Conservation (phyloP, 2,888 invertebrate genomes). For the Maniola hyperantus region DNA sequence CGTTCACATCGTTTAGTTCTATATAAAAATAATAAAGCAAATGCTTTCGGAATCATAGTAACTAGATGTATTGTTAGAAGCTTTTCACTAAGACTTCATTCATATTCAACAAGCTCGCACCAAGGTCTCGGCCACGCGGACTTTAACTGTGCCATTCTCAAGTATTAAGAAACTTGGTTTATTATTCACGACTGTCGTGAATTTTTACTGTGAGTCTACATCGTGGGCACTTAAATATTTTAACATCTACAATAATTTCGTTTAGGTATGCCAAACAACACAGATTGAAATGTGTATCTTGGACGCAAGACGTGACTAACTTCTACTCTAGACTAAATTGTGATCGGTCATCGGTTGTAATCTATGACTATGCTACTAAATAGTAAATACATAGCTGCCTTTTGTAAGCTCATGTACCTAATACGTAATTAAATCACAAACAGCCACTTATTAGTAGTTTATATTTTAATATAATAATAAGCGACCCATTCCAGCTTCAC, state of each 20-base stretch:
- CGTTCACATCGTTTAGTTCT: no score
- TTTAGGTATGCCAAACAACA: background rate
- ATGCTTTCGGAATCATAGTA: background rate
- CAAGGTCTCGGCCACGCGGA: slow-evolving; percentile 14
- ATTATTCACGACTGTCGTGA: slow-evolving; percentile 11
- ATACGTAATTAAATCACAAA: no score
- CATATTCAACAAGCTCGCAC: slow-evolving; percentile 19
- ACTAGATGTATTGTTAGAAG: slow-evolving; percentile 2
- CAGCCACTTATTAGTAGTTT: no score
- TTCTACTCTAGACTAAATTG: background rate
- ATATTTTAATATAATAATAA: no score
- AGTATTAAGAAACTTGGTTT: slow-evolving; percentile 17
- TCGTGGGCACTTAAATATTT: background rate
- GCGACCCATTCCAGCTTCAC: no score
- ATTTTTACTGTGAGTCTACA: slow-evolving; percentile 6
- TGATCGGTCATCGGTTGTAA: background rate
- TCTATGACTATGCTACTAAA: no score
- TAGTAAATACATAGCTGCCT: no score
- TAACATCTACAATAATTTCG: slow-evolving; percentile 7
- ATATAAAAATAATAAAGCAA: background rate
- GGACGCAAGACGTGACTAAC: background rate
- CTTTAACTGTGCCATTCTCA: slow-evolving; percentile 7
- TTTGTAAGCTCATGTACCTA: no score
- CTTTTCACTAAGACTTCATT: slow-evolving; percentile 14
- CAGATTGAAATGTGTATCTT: background rate